A percentile compares a stretch with the other conserved stretches of the same genome.
These are phyloP conservation scores for Ochropleura leucogaster DNA, from an alignment of 2,888 invertebrate species.

Conservation along the genomic window DNA sequence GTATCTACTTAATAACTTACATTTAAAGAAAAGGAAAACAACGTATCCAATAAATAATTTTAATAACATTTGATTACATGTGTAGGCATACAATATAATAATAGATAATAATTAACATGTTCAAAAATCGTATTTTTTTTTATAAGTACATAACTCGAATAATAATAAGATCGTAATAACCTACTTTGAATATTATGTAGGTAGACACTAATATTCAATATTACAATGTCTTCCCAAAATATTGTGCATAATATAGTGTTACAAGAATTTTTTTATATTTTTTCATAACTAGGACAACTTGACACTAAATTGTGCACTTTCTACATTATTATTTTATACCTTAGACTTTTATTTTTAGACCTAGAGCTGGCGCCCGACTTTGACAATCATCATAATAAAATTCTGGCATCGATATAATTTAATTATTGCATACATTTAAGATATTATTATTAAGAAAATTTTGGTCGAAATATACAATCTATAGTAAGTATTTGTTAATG, in stretches of 20 bases:
- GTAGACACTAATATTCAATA: slow-evolving; percentile 30
- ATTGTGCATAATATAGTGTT: slow-evolving; percentile 55
- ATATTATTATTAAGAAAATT: background rate
- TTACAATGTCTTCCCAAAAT: slow-evolving; percentile 37
- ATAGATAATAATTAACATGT: slow-evolving; percentile 51
- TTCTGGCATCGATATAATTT: slow-evolving; percentile 4
- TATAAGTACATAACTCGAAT: background rate
- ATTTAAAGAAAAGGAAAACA: background rate
- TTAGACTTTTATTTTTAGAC: slow-evolving; percentile 5
- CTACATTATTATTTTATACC: slow-evolving; percentile 18
- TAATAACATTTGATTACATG: slow-evolving; percentile 60
- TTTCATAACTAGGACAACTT: slow-evolving; percentile 32
- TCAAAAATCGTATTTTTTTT: slow-evolving; percentile 40
- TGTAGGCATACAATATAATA: slow-evolving; percentile 51
- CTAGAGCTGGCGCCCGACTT: slow-evolving; percentile 1
- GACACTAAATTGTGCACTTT: slow-evolving; percentile 50
- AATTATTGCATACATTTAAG: background rate
- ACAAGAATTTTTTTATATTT: slow-evolving; percentile 34
- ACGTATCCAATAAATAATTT: slow-evolving; percentile 45
- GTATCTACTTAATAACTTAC: too few species aligned
- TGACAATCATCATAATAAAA: background rate
- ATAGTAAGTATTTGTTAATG: background rate
- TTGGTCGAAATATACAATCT: slow-evolving; percentile 29
- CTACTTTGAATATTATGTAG: slow-evolving; percentile 1
- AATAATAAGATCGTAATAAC: slow-evolving; percentile 7